Base-by-base conservation (phyloP, 2,797 vertebrate species). In the Lindbergichthys nudifrons region DNA sequence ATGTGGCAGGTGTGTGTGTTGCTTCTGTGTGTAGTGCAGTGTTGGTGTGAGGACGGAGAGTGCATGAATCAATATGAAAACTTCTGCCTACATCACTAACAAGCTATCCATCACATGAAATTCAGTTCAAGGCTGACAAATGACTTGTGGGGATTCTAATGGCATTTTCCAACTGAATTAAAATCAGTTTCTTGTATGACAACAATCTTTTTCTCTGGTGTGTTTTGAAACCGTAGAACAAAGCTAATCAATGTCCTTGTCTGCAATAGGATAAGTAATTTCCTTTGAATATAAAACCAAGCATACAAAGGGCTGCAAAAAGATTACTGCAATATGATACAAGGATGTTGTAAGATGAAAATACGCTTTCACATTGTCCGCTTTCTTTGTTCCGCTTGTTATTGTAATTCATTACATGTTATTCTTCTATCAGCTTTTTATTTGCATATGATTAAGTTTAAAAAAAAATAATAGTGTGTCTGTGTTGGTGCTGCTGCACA, bases 51-150 rank as follows among this genome's bases (percentile, higher is more conserved):
- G 63, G 51, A 62, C 57, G 79, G 70, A 85, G 79, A 80, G 68
- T 69, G 67, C 75, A 87, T 80, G 80, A 93, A 93, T 94, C 85
- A 91, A 90, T 88, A 70, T 30, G 54, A 65, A 82, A 89, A 88
- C 66, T 68, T 75, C 61, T 84, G 85, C 87, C 87, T 86, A 79
- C 83, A 80, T 85, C 84, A 61, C 89, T 83, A 90, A 89, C 36
- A 80, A 85, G 87, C 65, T 77, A 89, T 93, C 83, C 63, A 84
- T 93, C 87, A 88, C 50, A 21, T 53, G 47, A 52, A 71, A 70
- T 81, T 82, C 64, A 62, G 73, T 86, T 86, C 65, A 59, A 74
- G 64, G 78, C 69, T 77, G 60, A 80, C 80, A 78, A 79, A 86
- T 83, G 73, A 89, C 79, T 82, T 70, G 80, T 81, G 69, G 68